phyloP scores from a whole-genome alignment of 2,113 vertebrate genomes.

The Lagopus leucura region DNA sequence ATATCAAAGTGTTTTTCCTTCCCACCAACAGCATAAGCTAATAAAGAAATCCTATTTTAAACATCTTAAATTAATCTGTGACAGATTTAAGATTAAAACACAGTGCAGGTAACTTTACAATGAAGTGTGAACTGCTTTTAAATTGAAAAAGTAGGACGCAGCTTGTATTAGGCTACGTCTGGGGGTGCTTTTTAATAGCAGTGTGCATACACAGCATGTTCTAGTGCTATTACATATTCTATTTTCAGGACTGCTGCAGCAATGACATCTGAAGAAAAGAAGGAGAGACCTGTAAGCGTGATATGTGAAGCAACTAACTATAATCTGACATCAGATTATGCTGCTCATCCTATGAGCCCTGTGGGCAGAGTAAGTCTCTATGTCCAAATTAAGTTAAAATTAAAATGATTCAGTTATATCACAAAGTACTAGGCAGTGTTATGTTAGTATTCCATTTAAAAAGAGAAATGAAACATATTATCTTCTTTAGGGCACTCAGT shows the following conservation, averaged over 20 bases:
- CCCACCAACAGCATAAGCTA: fast-evolving
- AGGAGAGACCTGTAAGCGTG: constrained; percentile 88
- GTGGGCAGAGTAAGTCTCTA: constrained; percentile 87
- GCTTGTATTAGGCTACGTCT: neutral
- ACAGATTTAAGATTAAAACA: neutral
- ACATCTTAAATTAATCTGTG: neutral
- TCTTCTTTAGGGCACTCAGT: neutral
- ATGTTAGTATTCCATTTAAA: neutral
- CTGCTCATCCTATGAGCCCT: constrained; percentile 86
- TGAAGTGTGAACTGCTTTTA: constrained; percentile 6
- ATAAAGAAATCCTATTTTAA: neutral
- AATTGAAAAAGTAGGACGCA: constrained; percentile 37
- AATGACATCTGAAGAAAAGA: constrained; percentile 91
- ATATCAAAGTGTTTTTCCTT: neutral
- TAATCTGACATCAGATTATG: constrained; percentile 85
- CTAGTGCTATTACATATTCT: constrained; percentile 53
- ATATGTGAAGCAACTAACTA: constrained; percentile 93
- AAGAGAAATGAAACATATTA: neutral
- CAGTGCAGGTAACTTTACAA: neutral
- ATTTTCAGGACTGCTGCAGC: constrained; percentile 85
- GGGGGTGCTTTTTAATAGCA: constrained; percentile 16
- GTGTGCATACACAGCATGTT: constrained; percentile 12
- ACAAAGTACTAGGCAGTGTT: neutral
- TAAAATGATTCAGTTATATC: neutral
- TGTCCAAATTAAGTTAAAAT: constrained; percentile 16